Percentiles rank a stretch among this genome's conserved stretches.
Conservation (phyloP, 2,888 invertebrate species). For the Drosophila greeni region DNA sequence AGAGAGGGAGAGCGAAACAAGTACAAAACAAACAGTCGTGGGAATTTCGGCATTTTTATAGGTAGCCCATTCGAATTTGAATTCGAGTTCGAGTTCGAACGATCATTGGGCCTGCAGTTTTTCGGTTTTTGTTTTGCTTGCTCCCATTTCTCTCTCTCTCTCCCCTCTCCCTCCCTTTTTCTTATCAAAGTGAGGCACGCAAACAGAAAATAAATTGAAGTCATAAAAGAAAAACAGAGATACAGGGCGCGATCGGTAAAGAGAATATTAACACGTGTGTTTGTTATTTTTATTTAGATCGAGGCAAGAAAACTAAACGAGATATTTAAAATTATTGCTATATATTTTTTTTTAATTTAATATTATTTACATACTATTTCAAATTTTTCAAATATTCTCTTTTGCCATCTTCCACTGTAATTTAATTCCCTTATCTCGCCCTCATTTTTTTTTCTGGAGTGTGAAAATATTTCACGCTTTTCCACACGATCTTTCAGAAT, state of each 20-base stretch:
- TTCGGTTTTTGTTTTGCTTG: slow-evolving; percentile 19
- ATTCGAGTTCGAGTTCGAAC: slow-evolving; percentile 25
- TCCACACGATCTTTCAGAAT: slow-evolving; percentile 16
- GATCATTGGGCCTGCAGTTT: slow-evolving; percentile 13
- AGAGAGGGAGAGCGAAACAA: slow-evolving; percentile 46
- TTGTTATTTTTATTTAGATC: not conserved
- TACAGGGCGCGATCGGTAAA: slow-evolving; percentile 4
- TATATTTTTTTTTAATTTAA: too few species aligned
- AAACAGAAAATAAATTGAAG: slow-evolving; percentile 16
- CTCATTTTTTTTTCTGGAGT: slow-evolving; percentile 1
- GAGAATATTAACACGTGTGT: not conserved
- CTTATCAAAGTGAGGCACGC: slow-evolving; percentile 27
- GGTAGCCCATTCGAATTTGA: slow-evolving; percentile 16
- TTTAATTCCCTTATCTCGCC: slow-evolving; percentile 13
- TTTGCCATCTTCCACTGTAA: not conserved
- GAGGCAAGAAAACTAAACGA: not conserved
- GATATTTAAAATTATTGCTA: too few species aligned
- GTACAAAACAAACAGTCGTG: slow-evolving; percentile 68
- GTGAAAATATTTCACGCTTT: slow-evolving; percentile 24
- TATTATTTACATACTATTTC: too few species aligned
- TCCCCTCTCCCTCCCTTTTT: not conserved
- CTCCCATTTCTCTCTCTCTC: slow-evolving; percentile 5
- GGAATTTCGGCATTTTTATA: slow-evolving; percentile 48
- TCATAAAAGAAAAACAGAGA: slow-evolving; percentile 7
- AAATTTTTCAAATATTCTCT: too few species aligned